Conservation (phyloP, 2,113 vertebrate species). For the Hypomesus transpacificus region DNA sequence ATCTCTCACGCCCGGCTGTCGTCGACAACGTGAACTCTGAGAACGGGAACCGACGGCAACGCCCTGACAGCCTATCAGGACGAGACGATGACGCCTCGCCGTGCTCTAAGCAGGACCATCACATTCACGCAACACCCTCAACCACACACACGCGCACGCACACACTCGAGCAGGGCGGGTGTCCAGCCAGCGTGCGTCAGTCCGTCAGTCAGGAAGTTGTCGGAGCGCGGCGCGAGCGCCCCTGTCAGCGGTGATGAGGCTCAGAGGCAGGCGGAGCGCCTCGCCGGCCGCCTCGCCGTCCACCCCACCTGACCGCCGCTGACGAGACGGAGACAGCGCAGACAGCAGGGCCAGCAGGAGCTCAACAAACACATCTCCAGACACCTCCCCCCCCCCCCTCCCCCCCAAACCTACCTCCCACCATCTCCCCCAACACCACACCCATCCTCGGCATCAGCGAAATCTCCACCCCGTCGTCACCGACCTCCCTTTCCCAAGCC, state of each 20-base stretch:
- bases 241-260: slow-evolving; percentile 62
- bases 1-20: too few species aligned
- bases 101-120: not conserved
- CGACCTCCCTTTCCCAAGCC: not conserved
- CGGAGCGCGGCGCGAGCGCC: slow-evolving; percentile 45
- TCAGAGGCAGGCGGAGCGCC: slow-evolving; percentile 42
- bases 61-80: too few species aligned
- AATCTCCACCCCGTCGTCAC: not conserved
- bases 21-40: too few species aligned
- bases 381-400: too few species aligned
- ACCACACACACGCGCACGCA: slow-evolving; percentile 7
- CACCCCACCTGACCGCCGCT: slow-evolving; percentile 50
- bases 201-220: slow-evolving; percentile 62
- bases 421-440: not conserved
- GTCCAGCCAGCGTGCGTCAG: not conserved
- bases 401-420: not conserved
- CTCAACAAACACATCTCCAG: slow-evolving; percentile 16
- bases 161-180: slow-evolving; percentile 4
- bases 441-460: not conserved
- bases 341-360: slow-evolving; percentile 35
- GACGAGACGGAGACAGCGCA: slow-evolving; percentile 43
- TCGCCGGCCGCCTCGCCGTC: slow-evolving; percentile 23
- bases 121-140: not conserved
- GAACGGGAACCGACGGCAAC: too few species aligned
- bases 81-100: not conserved